Evolutionary conservation across 2,797 vertebrate species (phyloP).

Genomic region (Centropyge bicolor): DNA sequence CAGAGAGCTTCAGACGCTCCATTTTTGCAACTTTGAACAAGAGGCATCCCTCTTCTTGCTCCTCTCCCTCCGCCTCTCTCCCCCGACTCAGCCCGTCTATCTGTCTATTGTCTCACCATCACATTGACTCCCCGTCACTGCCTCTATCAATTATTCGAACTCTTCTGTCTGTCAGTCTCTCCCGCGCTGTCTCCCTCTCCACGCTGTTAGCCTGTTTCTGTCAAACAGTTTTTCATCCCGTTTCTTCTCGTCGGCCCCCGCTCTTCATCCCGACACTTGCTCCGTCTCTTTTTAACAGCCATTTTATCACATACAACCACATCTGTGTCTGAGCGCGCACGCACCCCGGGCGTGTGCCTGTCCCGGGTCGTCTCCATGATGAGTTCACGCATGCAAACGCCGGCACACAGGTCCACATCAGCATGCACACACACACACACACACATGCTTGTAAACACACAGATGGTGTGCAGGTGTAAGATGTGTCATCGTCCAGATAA

Average conservation of each 20-base stretch:
- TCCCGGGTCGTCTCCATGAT: constrained; percentile 39
- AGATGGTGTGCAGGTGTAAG: constrained; percentile 72
- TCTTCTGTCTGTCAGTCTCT: constrained; percentile 65
- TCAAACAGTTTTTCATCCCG: constrained; percentile 59
- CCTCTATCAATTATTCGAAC: constrained; percentile 67
- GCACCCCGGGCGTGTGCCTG: constrained; percentile 29
- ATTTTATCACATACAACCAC: constrained; percentile 52
- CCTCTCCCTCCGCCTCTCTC: constrained; percentile 17
- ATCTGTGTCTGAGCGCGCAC: constrained; percentile 33
- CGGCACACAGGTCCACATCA: constrained; percentile 33
- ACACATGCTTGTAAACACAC: constrained; percentile 22
- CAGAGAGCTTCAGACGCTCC: constrained; percentile 14
- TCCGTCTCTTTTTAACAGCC: constrained; percentile 49
- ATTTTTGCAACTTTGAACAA: constrained; percentile 43
- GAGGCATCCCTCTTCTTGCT: constrained; percentile 20
- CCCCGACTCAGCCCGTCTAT: constrained; percentile 43
- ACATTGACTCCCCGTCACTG: constrained; percentile 72
- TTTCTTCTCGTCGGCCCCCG: constrained; percentile 34
- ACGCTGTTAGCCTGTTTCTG: constrained; percentile 69
- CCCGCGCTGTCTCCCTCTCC: constrained; percentile 38
- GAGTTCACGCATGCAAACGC: constrained; percentile 14
- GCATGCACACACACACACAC: constrained; percentile 1
- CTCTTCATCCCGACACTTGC: constrained; percentile 54
- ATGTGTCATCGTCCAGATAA: constrained; percentile 62
- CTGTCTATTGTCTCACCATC: constrained; percentile 66